These are phyloP conservation scores for Carassius carassius DNA, from an alignment of 2,113 vertebrate species.

Conservation along the genomic window DNA sequence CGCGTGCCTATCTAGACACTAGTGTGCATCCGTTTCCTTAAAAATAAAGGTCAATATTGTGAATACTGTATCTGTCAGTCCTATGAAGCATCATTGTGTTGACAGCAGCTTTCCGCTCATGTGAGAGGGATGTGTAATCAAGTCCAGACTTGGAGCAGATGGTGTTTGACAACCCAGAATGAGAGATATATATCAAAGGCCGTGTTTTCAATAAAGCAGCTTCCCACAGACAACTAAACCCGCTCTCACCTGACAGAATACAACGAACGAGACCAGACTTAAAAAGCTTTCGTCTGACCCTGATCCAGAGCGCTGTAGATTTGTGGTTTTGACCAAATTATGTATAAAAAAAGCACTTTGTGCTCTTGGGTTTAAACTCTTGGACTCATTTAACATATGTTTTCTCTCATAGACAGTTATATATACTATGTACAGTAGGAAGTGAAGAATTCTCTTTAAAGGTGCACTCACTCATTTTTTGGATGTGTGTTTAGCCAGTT, in stretches of 20 bases:
- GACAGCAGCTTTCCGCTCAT: slow-evolving; percentile 58
- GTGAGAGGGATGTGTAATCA: slow-evolving; percentile 69
- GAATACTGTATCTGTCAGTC: slow-evolving; percentile 43
- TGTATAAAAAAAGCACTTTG: neutral
- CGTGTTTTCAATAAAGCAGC: slow-evolving; percentile 41
- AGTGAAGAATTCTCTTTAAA: neutral
- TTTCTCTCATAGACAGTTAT: neutral
- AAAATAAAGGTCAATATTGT: slow-evolving; percentile 42
- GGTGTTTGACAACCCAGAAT: slow-evolving; percentile 63
- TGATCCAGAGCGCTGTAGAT: neutral
- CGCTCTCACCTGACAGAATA: slow-evolving; percentile 16
- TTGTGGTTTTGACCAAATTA: neutral
- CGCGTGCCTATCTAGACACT: neutral
- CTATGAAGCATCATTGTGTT: slow-evolving; percentile 59
- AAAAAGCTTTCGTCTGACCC: slow-evolving; percentile 7
- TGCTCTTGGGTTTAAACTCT: too few species aligned
- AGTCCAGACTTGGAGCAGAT: slow-evolving; percentile 70
- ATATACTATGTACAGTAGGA: neutral
- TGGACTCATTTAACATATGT: neutral
- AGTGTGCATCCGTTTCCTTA: neutral
- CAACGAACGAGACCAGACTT: neutral
- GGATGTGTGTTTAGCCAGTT: neutral
- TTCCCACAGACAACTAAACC: slow-evolving; percentile 33
- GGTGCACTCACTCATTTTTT: neutral
- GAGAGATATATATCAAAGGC: slow-evolving; percentile 50